Conservation (phyloP, 2,797 vertebrate species). For the Neoniphon sammara region DNA sequence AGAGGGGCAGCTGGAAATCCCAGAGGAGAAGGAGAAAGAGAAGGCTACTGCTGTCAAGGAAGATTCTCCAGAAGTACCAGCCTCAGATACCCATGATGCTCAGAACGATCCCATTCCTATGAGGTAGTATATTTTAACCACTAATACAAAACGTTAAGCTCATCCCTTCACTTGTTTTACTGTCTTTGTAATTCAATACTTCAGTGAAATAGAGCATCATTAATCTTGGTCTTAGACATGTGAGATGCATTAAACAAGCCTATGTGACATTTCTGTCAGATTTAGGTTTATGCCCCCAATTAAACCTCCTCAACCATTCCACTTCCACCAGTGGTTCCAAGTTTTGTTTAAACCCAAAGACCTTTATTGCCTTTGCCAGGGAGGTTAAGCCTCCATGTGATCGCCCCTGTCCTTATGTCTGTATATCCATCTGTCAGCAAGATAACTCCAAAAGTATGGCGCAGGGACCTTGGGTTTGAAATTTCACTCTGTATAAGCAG, state of each 20-base stretch:
- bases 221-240: background rate
- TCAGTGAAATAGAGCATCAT: background rate
- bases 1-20: conserved; percentile 28
- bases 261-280: background rate
- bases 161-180: background rate
- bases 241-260: background rate
- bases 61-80: conserved; percentile 23
- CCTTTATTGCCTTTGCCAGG: too few relatives aligned
- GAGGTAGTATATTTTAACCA: conserved; percentile 62
- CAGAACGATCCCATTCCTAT: conserved; percentile 42
- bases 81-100: conserved; percentile 14
- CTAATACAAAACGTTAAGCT: background rate
- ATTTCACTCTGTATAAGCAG: too few relatives aligned
- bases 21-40: conserved; percentile 43
- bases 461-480: too few relatives aligned
- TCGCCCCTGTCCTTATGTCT: too few relatives aligned
- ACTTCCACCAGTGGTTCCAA: too few relatives aligned
- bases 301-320: too few relatives aligned
- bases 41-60: conserved; percentile 35
- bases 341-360: too few relatives aligned
- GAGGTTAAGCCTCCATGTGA: too few relatives aligned
- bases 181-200: background rate
- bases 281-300: too few relatives aligned
- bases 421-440: too few relatives aligned
- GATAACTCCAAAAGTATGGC: too few relatives aligned